Percentiles rank a stretch among this genome's conserved stretches.
phyloP scores from a whole-genome alignment of 1,140 invertebrate genomes.

The Phthorimaea operculella region DNA sequence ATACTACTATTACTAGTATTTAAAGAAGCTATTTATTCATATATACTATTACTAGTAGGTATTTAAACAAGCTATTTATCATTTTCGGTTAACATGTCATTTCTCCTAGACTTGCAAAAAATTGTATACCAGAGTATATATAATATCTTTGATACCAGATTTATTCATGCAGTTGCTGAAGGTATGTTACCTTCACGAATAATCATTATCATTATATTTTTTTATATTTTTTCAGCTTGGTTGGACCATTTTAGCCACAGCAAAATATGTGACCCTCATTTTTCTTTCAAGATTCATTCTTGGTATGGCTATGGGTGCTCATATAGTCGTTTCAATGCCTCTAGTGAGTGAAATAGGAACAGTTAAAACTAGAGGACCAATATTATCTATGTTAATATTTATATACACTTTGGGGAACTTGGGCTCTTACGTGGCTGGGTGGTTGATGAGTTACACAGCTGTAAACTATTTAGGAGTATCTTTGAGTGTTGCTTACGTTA shows the following conservation, averaged over 20 bases:
- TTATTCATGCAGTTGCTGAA: no score
- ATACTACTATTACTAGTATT: no score
- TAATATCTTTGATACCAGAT: no score
- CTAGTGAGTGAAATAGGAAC: constrained; percentile 15
- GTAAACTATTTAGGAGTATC: constrained; percentile 16
- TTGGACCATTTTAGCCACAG: constrained; percentile 16
- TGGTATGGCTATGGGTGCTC: constrained; percentile 11
- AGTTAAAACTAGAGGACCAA: constrained; percentile 8
- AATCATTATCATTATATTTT: no score
- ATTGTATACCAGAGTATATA: no score
- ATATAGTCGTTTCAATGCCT: constrained; percentile 6
- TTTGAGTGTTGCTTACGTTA: constrained; percentile 7
- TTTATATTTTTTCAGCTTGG: constrained; percentile 17
- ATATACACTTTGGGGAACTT: constrained; percentile 13
- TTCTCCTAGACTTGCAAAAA: no score
- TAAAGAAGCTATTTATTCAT: no score
- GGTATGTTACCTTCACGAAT: no score
- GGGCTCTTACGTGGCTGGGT: constrained; percentile 13
- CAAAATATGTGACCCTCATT: constrained; percentile 10
- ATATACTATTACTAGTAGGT: no score
- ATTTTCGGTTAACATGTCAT: no score
- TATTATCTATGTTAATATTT: background rate
- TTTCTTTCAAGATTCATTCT: constrained; percentile 14
- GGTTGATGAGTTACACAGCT: constrained; percentile 19
- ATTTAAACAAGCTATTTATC: no score